Percentiles rank a stretch among this genome's conserved stretches.
Conservation (phyloP, 2,888 invertebrate genomes). For the Noctua janthina region DNA sequence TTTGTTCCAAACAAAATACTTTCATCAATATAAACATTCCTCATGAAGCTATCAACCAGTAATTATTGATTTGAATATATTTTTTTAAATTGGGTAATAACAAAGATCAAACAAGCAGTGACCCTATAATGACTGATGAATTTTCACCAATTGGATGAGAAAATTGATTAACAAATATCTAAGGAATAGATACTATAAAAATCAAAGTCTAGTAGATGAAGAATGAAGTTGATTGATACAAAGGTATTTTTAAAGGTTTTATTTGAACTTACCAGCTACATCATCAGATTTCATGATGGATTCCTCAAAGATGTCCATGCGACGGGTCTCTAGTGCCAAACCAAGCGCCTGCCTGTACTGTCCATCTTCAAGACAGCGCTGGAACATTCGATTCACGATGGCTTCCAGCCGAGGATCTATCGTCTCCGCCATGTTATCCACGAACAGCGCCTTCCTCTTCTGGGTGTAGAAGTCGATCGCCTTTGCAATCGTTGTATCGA, state of each 20-base stretch:
- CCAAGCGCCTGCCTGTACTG: conserved; percentile 99
- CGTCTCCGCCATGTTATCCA: conserved; percentile 91
- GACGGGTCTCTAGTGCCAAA: conserved; percentile 97
- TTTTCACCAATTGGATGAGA: not conserved
- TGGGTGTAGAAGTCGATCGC: conserved; percentile 99
- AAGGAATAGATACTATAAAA: not conserved
- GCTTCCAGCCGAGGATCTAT: conserved; percentile 96
- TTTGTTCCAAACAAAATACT: not conserved
- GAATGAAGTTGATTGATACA: not conserved
- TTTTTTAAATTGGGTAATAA: not conserved
- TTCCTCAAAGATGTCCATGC: conserved; percentile 98
- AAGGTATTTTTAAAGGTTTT: conserved; percentile 11
- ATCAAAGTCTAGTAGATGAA: not conserved
- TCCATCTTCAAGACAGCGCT: conserved; percentile 97
- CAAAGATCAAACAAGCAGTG: not conserved
- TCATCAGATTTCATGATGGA: conserved; percentile 98
- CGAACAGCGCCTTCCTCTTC: conserved; percentile 94
- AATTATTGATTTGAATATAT: not conserved
- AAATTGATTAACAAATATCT: not conserved
- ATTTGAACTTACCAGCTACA: conserved; percentile 89
- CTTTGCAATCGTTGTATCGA: conserved; percentile 98
- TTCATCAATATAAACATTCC: not conserved
- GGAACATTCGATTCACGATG: conserved; percentile 99
- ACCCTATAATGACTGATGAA: conserved; percentile 25
- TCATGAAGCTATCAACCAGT: not conserved